Percentiles rank a stretch among this genome's conserved stretches.
Evolutionary conservation across 1,140 invertebrate genomes (phyloP).

Genomic region (Dendrolimus kikuchii): DNA sequence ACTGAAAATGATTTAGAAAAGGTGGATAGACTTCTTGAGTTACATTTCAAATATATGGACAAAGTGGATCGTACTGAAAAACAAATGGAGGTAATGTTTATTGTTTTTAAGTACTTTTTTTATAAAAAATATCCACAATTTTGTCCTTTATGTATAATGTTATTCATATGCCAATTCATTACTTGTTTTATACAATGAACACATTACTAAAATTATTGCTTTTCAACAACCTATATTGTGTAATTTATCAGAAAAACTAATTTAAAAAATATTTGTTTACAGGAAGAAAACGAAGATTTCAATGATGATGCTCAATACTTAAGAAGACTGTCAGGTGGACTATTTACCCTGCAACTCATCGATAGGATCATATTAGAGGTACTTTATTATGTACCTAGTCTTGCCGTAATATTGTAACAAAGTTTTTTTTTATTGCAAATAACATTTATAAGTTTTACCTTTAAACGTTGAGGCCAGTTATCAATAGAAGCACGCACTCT

Average conservation of each 20-base stretch:
- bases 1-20: conserved; percentile 99
- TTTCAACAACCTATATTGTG: too few relatives aligned
- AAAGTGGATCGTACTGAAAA: conserved; percentile 93
- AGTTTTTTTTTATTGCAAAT: too few relatives aligned
- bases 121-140: background rate
- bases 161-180: too few relatives aligned
- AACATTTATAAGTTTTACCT: too few relatives aligned
- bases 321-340: conserved; percentile 89
- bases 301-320: conserved; percentile 86
- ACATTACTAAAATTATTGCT: too few relatives aligned
- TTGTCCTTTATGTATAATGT: too few relatives aligned
- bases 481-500: too few relatives aligned
- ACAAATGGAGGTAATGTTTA: conserved; percentile 74
- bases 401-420: too few relatives aligned
- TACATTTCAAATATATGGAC: conserved; percentile 98
- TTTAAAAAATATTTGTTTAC: conserved; percentile 17
- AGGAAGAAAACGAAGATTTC: conserved; percentile 55
- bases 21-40: conserved; percentile 94
- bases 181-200: too few relatives aligned
- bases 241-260: background rate
- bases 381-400: background rate
- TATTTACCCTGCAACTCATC: conserved; percentile 96
- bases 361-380: conserved; percentile 97
- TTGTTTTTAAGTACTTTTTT: background rate
- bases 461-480: too few relatives aligned